These are phyloP conservation scores for Drosophila neutralis DNA, from an alignment of 2,888 invertebrate species.

Conservation along the genomic window DNA sequence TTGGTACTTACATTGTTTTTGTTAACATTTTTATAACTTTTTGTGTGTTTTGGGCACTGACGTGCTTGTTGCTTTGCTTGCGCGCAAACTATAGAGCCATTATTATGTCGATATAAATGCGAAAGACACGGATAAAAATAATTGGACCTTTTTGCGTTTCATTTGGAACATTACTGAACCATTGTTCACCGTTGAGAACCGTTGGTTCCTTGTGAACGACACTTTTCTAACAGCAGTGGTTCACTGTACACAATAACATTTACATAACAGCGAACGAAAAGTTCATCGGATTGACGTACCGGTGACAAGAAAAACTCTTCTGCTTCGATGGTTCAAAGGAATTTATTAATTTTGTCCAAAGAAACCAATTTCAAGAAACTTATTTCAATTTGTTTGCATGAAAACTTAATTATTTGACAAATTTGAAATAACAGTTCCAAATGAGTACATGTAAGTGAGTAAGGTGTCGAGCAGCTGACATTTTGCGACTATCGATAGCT, in stretches of 20 bases:
- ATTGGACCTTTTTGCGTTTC: conserved; percentile 82
- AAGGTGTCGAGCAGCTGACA: not conserved
- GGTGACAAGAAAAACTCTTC: not conserved
- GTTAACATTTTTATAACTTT: conserved; percentile 81
- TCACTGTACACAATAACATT: not conserved
- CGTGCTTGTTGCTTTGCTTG: conserved; percentile 80
- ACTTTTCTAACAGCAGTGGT: conserved; percentile 9
- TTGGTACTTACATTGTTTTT: conserved; percentile 78
- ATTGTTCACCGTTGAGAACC: not conserved
- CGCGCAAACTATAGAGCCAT: conserved; percentile 90
- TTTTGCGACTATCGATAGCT: not conserved
- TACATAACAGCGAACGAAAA: not conserved
- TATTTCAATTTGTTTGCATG: not conserved
- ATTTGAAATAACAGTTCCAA: not conserved
- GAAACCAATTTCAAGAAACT: not conserved
- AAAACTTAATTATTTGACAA: not conserved
- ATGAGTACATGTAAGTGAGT: not conserved
- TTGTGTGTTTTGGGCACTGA: conserved; percentile 81
- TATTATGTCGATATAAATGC: conserved; percentile 86
- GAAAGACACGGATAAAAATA: conserved; percentile 72
- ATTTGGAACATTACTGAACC: conserved; percentile 75
- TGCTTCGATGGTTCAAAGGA: not conserved
- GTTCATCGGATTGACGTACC: not conserved
- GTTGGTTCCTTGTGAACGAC: conserved; percentile 14
- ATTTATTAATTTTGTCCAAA: not conserved